Percentiles rank a stretch among this genome's conserved stretches.
Evolutionary conservation across 2,113 vertebrate genomes (phyloP).

Genomic region (Salvelinus sp.): DNA sequence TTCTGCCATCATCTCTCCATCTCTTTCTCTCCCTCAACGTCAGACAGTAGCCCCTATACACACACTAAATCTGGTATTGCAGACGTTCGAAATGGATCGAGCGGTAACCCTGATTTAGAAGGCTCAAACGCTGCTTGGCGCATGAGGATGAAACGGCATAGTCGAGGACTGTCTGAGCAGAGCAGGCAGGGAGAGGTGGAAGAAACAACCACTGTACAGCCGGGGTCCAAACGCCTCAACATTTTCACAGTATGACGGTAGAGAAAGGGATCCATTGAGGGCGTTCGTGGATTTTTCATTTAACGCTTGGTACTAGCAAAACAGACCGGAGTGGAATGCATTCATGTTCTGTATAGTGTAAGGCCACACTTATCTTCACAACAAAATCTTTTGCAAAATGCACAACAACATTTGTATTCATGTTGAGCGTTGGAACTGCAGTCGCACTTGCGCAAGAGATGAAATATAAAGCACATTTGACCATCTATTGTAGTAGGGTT

Average conservation of each 20-base stretch:
- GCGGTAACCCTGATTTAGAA: slow-evolving; percentile 48
- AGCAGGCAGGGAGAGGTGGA: slow-evolving; percentile 5
- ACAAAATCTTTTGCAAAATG: too few relatives aligned
- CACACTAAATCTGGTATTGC: too few relatives aligned
- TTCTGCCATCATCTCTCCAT: not conserved
- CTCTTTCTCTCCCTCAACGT: not conserved
- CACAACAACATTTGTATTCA: too few relatives aligned
- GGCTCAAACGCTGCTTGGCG: slow-evolving; percentile 50
- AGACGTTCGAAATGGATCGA: slow-evolving; percentile 33
- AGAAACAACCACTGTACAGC: not conserved
- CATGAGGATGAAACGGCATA: slow-evolving; percentile 58
- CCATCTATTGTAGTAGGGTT: too few relatives aligned
- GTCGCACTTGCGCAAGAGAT: not conserved
- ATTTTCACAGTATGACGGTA: not conserved
- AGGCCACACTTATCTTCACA: too few relatives aligned
- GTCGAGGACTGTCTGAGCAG: slow-evolving; percentile 50
- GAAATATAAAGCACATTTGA: not conserved
- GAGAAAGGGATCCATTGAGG: too few relatives aligned
- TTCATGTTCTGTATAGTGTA: too few relatives aligned
- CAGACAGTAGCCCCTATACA: slow-evolving; percentile 10
- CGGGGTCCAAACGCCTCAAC: not conserved
- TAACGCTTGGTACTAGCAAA: not conserved
- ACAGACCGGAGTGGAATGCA: too few relatives aligned
- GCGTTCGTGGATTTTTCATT: too few relatives aligned
- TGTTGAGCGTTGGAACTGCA: not conserved